Conservation (phyloP, 2,888 invertebrate species). For the Sipha maydis region DNA sequence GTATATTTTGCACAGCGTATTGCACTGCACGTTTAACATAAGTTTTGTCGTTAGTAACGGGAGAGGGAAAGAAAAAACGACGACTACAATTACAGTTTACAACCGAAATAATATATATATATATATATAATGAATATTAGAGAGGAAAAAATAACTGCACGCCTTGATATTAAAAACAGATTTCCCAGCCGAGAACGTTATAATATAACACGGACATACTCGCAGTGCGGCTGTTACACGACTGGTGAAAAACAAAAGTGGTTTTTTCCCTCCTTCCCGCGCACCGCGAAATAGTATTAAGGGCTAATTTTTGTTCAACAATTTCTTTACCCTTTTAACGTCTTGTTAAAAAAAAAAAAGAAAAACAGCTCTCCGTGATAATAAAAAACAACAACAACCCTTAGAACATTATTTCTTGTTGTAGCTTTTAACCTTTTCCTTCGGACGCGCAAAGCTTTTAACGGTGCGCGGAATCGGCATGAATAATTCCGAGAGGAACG, state of each 20-base stretch:
- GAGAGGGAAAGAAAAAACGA: too few species aligned
- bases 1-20: conserved; percentile 37
- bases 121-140: neutral
- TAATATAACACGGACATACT: neutral
- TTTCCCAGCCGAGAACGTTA: conserved; percentile 18
- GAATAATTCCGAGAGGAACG: conserved; percentile 47
- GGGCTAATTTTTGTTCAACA: conserved; percentile 46
- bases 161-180: conserved; percentile 13
- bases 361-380: conserved; percentile 29
- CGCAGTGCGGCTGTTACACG: neutral
- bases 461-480: conserved; percentile 55
- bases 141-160: conserved; percentile 1
- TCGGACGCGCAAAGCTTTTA: conserved; percentile 54
- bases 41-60: conserved; percentile 37
- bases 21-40: conserved; percentile 44
- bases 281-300: conserved; percentile 31
- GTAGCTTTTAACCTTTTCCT: conserved; percentile 60
- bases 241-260: neutral
- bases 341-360: neutral
- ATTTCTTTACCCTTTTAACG: conserved; percentile 51
- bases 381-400: conserved; percentile 53
- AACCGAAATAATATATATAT: neutral
- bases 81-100: conserved; percentile 24
- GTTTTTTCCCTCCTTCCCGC: neutral
- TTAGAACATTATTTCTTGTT: conserved; percentile 41